phyloP scores from a whole-genome alignment of 2,888 invertebrate species.

The Gymnoscelis rufifasciata region DNA sequence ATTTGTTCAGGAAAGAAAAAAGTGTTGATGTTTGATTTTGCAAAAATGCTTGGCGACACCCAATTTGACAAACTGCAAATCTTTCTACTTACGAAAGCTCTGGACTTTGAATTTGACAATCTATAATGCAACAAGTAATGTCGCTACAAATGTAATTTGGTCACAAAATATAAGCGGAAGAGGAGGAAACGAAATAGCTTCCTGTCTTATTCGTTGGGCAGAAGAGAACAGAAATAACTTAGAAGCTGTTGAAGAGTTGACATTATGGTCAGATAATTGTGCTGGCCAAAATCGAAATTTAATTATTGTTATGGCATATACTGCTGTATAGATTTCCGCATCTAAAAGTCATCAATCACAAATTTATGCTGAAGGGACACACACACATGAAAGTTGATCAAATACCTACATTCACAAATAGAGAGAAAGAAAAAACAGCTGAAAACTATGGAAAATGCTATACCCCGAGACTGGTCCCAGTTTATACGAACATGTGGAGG shows the following conservation, averaged over 20 bases:
- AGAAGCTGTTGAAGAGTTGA: background rate
- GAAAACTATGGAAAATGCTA: too few relatives aligned
- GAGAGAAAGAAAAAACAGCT: too few relatives aligned
- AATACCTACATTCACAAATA: background rate
- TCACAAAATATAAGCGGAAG: too few relatives aligned
- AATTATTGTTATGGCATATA: background rate
- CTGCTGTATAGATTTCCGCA: background rate
- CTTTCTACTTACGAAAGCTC: background rate
- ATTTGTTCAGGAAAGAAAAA: too few relatives aligned
- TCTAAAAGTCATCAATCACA: background rate
- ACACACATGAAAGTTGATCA: background rate
- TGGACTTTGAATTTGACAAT: background rate
- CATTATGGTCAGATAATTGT: background rate
- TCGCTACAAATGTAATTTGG: background rate
- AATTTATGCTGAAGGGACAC: background rate
- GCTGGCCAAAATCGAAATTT: background rate
- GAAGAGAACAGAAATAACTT: too few relatives aligned
- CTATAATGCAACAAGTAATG: background rate
- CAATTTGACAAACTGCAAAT: background rate
- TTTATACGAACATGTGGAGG: too few relatives aligned
- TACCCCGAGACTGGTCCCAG: too few relatives aligned
- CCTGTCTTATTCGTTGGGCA: too few relatives aligned
- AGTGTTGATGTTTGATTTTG: too few relatives aligned
- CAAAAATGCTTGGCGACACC: conserved; percentile 22
- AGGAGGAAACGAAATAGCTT: too few relatives aligned